phyloP scores from a whole-genome alignment of 2,113 vertebrate species.

The Sarotherodon lohbergeri region DNA sequence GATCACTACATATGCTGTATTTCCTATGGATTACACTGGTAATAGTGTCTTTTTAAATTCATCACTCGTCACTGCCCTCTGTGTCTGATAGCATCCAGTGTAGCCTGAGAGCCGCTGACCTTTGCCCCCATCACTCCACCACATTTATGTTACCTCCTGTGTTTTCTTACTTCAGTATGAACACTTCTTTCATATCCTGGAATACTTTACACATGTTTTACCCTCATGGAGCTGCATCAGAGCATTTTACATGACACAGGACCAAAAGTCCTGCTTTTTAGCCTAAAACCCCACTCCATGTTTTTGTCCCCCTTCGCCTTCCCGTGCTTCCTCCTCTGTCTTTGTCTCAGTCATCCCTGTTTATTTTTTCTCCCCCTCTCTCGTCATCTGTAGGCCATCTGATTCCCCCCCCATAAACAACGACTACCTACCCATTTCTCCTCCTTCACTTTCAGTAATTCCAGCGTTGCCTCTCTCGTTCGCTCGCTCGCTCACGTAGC shows the following conservation, averaged over 20 bases:
- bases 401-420: not conserved
- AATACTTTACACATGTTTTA: not conserved
- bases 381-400: slow-evolving; percentile 11
- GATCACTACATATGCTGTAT: not conserved
- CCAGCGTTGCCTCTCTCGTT: slow-evolving; percentile 39
- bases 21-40: not conserved
- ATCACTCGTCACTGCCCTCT: not conserved
- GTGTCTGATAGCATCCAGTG: not conserved
- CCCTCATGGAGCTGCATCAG: not conserved
- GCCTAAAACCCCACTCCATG: not conserved
- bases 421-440: not conserved
- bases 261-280: slow-evolving; percentile 15
- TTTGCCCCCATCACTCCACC: not conserved
- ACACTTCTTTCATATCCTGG: not conserved
- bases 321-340: not conserved
- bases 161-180: not conserved
- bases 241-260: not conserved
- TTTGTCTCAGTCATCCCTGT: slow-evolving; percentile 28
- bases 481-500: not conserved
- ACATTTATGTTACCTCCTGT: not conserved
- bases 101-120: not conserved
- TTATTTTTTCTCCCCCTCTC: not conserved
- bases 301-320: not conserved
- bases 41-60: not conserved
- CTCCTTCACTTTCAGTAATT: slow-evolving; percentile 66